phyloP scores from a whole-genome alignment of 2,797 vertebrate genomes.

The Enteromius thamalakanensis region DNA sequence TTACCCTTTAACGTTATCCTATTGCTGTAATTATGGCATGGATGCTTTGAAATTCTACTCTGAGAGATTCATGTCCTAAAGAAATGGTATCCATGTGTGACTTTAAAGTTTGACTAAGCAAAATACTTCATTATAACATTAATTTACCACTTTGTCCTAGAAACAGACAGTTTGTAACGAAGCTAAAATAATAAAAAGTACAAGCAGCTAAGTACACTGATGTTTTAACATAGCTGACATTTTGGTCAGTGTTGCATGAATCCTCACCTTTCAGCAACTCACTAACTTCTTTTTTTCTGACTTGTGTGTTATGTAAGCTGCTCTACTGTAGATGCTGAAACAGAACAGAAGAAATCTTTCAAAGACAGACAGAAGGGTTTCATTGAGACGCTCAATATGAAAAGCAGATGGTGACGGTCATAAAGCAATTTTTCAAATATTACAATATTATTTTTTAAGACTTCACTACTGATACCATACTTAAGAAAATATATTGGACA shows the following conservation, averaged over 20 bases:
- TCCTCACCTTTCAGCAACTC: slow-evolving; percentile 36
- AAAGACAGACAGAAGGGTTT: slow-evolving; percentile 29
- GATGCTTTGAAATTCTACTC: too few species aligned
- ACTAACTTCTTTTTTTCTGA: slow-evolving; percentile 9
- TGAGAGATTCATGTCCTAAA: too few species aligned
- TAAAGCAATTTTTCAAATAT: slow-evolving; percentile 10
- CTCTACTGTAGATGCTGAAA: slow-evolving; percentile 27
- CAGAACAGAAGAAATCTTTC: slow-evolving; percentile 21
- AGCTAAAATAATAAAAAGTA: too few species aligned
- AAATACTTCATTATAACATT: too few species aligned
- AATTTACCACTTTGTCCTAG: too few species aligned
- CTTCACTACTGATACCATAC: not conserved
- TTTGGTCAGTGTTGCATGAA: not conserved
- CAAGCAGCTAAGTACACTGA: too few species aligned
- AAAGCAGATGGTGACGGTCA: slow-evolving; percentile 26
- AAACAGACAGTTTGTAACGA: too few species aligned
- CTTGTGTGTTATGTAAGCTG: slow-evolving; percentile 25
- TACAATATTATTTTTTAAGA: not conserved
- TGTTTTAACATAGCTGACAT: too few species aligned
- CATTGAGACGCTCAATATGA: not conserved
- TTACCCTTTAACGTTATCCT: too few species aligned
- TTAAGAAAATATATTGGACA: not conserved
- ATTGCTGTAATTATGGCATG: too few species aligned
- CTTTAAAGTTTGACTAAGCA: too few species aligned
- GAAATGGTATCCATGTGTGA: too few species aligned